Conservation (phyloP, 2,113 vertebrate species). For the Myotis brandtii region DNA sequence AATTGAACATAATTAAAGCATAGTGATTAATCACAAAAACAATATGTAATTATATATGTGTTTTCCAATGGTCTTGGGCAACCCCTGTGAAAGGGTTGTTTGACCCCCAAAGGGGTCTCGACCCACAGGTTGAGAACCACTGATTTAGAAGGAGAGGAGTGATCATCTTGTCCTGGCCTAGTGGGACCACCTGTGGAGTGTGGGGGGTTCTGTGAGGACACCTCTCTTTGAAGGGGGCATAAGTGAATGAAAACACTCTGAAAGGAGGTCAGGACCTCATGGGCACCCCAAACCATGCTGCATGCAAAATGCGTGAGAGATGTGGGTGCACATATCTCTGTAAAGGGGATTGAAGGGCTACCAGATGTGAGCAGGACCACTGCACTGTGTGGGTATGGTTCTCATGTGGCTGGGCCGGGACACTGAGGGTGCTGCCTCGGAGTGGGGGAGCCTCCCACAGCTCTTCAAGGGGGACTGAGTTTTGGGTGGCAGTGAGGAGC, state of each 20-base stretch:
- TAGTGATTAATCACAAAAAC: no score
- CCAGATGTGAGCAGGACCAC: background rate
- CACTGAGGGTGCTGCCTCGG: background rate
- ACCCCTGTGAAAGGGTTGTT: no score
- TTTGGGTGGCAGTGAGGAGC: background rate
- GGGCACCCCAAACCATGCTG: no score
- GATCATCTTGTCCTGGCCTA: background rate
- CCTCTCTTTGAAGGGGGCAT: background rate
- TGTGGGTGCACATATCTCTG: background rate
- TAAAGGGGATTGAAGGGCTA: background rate
- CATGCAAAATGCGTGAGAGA: background rate
- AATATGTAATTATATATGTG: no score
- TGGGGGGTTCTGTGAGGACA: fast-evolving
- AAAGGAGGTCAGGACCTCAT: background rate
- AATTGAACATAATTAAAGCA: no score
- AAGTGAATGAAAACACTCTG: fast-evolving
- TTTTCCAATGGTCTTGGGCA: no score
- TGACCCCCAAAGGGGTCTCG: no score
- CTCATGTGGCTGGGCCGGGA: background rate
- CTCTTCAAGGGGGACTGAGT: background rate
- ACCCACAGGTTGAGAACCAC: no score
- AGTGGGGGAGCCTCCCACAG: no score
- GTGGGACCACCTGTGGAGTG: background rate
- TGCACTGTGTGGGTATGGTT: no score
- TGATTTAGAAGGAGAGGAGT: background rate